Base-by-base conservation (phyloP, 1,140 invertebrate species). In the Elysia chlorotica region DNA sequence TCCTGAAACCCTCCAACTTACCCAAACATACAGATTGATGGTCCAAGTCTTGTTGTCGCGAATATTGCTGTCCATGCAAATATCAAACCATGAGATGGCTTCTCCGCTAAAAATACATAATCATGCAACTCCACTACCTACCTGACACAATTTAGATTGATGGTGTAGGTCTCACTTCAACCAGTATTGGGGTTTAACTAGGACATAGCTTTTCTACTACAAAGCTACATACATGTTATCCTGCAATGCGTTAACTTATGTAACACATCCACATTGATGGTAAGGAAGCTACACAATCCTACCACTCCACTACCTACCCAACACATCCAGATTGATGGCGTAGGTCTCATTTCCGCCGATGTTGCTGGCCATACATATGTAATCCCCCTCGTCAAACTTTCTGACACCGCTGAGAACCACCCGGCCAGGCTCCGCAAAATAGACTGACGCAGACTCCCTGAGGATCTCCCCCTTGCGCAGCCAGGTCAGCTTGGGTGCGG, bases 291-390 rank as follows among this genome's bases (percentile, higher is more conserved):
- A n/a, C n/a, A n/a, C n/a, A n/a, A n/a, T n/a, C n/a, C n/a, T n/a
- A n/a, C n/a, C n/a, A n/a, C n/a, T n/a, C 41, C 17, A 72, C 2
- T 59, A 66, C 80, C 74, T 80, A 89, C 89, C 87, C 77, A 88
- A 85, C 14, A 89, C 82, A 71, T 86, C 81, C 0, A 89, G 71
- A 48, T 80, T 79, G 14, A 88, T 80, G 36, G 79, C 74, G 61
- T 86, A 81, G 0, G 87, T 85, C 5, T 88, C 84, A 73, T 87
- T 88, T 10, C 89, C 89, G 23, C 86, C 89, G 30, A 86, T 80
- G 78, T 88, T 89, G 31, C 76, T 77, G 0, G 89, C 89, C 10
- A 81, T 65, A 81, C 89, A 90, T 0, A 83, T 79, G 74, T 89
- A 90, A 4, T 85, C 82, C 35, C 88, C 89, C 66, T 86, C 83